phyloP scores from a whole-genome alignment of 1,140 invertebrate species.

The Drepana arcuata region DNA sequence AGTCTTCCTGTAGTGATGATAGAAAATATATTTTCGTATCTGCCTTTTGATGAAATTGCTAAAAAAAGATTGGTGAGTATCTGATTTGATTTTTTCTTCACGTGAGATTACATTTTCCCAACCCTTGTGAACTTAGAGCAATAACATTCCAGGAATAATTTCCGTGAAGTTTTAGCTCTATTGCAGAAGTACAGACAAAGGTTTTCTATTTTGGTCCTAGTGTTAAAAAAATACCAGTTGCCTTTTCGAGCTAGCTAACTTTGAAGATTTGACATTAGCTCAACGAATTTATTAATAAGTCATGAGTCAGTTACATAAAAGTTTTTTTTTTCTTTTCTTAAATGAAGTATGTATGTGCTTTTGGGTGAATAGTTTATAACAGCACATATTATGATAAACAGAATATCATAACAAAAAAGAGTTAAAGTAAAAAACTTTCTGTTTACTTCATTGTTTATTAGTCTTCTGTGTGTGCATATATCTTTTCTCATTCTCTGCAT shows the following conservation, averaged over 20 bases:
- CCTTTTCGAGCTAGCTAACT: background rate
- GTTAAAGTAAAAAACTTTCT: too few species aligned
- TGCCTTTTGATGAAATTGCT: slow-evolving; percentile 87
- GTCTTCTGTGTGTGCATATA: too few species aligned
- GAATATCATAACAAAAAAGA: too few species aligned
- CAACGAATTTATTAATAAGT: too few species aligned
- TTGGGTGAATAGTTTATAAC: too few species aligned
- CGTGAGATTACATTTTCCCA: slow-evolving; percentile 18
- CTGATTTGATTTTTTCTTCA: slow-evolving; percentile 35
- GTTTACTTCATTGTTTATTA: too few species aligned
- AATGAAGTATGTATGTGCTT: too few species aligned
- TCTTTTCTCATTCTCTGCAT: too few species aligned
- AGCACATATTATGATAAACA: too few species aligned
- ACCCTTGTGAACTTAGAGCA: background rate
- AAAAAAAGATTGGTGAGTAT: slow-evolving; percentile 83
- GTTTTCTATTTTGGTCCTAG: too few species aligned
- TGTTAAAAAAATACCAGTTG: background rate
- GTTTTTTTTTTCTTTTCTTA: too few species aligned
- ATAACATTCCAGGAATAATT: background rate
- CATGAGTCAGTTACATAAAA: too few species aligned
- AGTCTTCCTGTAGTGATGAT: slow-evolving; percentile 83
- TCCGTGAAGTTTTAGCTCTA: background rate
- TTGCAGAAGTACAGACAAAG: background rate
- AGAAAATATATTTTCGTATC: slow-evolving; percentile 83
- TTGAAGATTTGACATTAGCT: background rate